Conservation (phyloP, 2,113 vertebrate species). For the Megaceryle torquata region DNA sequence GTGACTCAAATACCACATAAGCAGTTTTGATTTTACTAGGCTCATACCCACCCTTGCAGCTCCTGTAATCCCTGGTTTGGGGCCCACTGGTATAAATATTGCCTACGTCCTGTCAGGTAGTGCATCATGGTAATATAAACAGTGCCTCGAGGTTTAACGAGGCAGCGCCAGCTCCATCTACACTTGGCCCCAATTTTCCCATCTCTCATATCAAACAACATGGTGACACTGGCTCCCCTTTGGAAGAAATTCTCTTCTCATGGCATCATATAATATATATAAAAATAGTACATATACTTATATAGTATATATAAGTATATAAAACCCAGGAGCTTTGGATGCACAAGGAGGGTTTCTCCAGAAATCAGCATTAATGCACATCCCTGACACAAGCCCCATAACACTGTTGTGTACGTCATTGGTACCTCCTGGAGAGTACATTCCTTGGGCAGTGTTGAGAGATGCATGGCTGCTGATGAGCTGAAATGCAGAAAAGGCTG, state of each 20-base stretch:
- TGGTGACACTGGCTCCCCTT: not conserved
- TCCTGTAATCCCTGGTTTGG: not conserved
- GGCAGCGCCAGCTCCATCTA: not conserved
- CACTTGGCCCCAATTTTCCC: not conserved
- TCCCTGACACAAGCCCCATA: not conserved
- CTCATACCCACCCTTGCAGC: not conserved
- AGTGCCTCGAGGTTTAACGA: not conserved
- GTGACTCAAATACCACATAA: conserved; percentile 10
- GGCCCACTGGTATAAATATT: conserved; percentile 15
- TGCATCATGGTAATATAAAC: not conserved
- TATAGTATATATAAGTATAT: not conserved
- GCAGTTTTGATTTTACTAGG: not conserved
- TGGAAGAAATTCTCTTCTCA: not conserved
- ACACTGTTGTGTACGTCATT: not conserved
- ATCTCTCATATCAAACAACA: not conserved
- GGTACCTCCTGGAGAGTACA: not conserved
- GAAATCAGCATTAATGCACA: not conserved
- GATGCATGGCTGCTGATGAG: accelerated
- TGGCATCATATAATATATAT: not conserved
- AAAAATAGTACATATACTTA: too few relatives aligned
- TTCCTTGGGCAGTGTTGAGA: not conserved
- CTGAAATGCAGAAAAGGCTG: not conserved
- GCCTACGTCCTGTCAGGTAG: not conserved
- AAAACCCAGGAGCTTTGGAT: not conserved
- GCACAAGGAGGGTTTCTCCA: not conserved